A percentile compares a stretch with the other conserved stretches of the same genome.
Conservation (phyloP, 2,797 vertebrate species). For the Gadopsis bispinosus region DNA sequence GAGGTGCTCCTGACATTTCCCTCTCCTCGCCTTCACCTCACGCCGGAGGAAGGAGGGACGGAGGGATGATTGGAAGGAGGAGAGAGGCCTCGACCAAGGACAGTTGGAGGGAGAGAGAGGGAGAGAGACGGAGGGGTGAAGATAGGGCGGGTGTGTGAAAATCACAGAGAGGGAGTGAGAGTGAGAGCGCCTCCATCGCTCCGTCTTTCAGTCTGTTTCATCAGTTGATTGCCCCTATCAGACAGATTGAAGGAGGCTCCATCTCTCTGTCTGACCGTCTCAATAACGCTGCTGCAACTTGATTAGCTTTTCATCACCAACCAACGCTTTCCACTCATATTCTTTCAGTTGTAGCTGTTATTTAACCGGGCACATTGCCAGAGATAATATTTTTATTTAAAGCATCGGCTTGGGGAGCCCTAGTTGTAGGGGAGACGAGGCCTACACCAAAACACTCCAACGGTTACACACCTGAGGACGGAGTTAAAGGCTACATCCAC, state of each 20-base stretch:
- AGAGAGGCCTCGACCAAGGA: constrained; percentile 33
- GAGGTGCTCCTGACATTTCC: constrained; percentile 42
- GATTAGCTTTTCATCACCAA: constrained; percentile 70
- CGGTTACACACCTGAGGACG: background rate
- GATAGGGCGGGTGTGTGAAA: constrained; percentile 33
- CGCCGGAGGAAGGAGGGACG: background rate
- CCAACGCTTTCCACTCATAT: background rate
- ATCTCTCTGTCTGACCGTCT: constrained; percentile 49
- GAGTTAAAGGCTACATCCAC: background rate
- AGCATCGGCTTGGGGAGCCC: background rate
- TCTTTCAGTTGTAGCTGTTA: constrained; percentile 17
- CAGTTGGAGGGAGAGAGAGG: constrained; percentile 11
- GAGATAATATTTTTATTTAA: constrained; percentile 21
- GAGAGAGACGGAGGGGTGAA: background rate
- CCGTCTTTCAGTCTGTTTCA: constrained; percentile 71
- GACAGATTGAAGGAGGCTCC: constrained; percentile 63
- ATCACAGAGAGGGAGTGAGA: constrained; percentile 7
- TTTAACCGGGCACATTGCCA: constrained; percentile 10
- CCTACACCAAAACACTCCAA: background rate
- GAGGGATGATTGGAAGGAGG: constrained; percentile 33
- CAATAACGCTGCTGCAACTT: constrained; percentile 50
- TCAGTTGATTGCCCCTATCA: constrained; percentile 74
- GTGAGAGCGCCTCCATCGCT: constrained; percentile 42
- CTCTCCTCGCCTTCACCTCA: constrained; percentile 50
- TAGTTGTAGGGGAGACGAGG: background rate